These are phyloP conservation scores for Hafferia zeledoni DNA, from an alignment of 2,797 vertebrate genomes.

Conservation along the genomic window DNA sequence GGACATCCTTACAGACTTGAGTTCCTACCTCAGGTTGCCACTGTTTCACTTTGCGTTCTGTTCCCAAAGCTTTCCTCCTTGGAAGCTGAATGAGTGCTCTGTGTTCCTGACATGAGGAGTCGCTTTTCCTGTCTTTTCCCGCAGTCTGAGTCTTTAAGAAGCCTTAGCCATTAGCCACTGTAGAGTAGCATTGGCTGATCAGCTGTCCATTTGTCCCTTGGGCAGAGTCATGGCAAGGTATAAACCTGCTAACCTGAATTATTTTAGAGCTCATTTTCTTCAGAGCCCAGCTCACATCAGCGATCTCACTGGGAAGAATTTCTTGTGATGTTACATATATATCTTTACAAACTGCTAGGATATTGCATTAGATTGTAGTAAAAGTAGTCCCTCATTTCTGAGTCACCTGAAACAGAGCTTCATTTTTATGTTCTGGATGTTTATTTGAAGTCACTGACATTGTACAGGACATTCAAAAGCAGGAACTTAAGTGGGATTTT, in stretches of 20 bases:
- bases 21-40: not conserved
- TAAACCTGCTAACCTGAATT: not conserved
- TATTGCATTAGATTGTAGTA: not conserved
- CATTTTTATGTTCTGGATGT: not conserved
- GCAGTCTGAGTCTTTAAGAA: not conserved
- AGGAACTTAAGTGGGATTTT: not conserved
- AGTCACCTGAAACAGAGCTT: not conserved
- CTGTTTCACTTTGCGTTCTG: not conserved
- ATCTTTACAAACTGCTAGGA: not conserved
- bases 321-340: not conserved
- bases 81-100: not conserved
- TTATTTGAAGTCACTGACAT: not conserved
- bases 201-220: not conserved
- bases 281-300: not conserved
- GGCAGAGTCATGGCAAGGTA: not conserved
- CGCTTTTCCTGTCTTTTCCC: not conserved
- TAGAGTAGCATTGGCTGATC: not conserved
- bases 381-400: not conserved
- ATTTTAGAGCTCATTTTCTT: not conserved
- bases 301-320: not conserved
- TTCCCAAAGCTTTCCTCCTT: not conserved
- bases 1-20: not conserved
- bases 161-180: not conserved
- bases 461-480: not conserved
- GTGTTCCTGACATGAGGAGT: not conserved